These are phyloP conservation scores for Eupithecia insigniata DNA, from an alignment of 2,888 invertebrate species.

Conservation along the genomic window DNA sequence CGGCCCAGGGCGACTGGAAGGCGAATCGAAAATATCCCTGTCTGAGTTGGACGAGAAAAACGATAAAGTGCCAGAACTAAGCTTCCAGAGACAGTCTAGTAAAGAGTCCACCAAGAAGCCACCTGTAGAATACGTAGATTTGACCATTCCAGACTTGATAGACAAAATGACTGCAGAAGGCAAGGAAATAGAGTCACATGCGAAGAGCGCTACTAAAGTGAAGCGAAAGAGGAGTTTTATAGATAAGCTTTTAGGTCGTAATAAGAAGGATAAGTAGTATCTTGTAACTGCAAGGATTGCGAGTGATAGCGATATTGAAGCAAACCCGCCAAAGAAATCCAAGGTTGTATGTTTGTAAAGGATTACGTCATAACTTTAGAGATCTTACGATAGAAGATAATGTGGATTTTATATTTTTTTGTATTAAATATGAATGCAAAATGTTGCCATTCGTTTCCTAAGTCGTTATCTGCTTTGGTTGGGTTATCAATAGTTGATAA, in stretches of 20 bases:
- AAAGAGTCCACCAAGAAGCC: constrained; percentile 64
- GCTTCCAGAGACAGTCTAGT: constrained; percentile 65
- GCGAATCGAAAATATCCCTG: constrained; percentile 62
- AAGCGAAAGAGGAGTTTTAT: constrained; percentile 80
- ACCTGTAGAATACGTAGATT: constrained; percentile 62
- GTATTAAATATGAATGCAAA: constrained; percentile 59
- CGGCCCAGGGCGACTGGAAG: constrained; percentile 54
- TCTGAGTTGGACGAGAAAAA: constrained; percentile 72
- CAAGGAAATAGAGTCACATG: constrained; percentile 66
- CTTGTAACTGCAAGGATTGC: constrained; percentile 40
- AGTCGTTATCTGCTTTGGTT: constrained; percentile 77
- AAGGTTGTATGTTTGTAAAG: constrained; percentile 54
- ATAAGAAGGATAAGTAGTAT: constrained; percentile 67
- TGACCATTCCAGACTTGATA: constrained; percentile 74
- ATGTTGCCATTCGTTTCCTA: constrained; percentile 72
- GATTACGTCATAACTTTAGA: constrained; percentile 65
- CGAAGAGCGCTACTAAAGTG: constrained; percentile 68
- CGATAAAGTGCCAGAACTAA: constrained; percentile 72
- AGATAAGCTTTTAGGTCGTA: constrained; percentile 76
- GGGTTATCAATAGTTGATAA: constrained; percentile 80
- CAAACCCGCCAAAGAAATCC: constrained; percentile 77
- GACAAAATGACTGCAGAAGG: constrained; percentile 73
- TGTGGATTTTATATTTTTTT: constrained; percentile 50
- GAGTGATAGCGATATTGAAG: constrained; percentile 62
- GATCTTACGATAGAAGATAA: constrained; percentile 66